A percentile compares a stretch with the other conserved stretches of the same genome.
Conservation (phyloP, 1,140 invertebrate species). For the Euglossa dilemma region DNA sequence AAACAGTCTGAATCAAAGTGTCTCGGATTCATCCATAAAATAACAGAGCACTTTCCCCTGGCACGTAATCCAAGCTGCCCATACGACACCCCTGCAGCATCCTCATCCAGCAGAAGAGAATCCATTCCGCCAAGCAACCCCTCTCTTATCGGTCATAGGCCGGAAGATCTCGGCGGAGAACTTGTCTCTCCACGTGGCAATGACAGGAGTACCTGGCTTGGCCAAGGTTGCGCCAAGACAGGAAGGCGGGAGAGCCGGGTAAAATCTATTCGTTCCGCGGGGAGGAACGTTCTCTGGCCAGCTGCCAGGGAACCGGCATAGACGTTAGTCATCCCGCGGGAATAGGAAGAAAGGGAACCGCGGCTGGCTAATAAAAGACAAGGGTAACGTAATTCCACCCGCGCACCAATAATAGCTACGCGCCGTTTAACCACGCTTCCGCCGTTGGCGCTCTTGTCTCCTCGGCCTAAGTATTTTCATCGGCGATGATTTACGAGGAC, state of each 20-base stretch:
- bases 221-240: constrained; percentile 65
- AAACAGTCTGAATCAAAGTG: too few species aligned
- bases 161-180: background rate
- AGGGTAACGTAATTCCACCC: constrained; percentile 74
- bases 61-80: too few species aligned
- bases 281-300: constrained; percentile 63
- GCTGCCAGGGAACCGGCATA: constrained; percentile 62
- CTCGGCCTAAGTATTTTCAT: constrained; percentile 58
- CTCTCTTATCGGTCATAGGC: constrained; percentile 17
- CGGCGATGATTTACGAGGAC: constrained; percentile 42
- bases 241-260: background rate
- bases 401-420: constrained; percentile 69
- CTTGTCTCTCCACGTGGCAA: constrained; percentile 60
- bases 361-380: constrained; percentile 72
- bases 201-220: constrained; percentile 66
- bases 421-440: constrained; percentile 69
- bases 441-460: constrained; percentile 57
- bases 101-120: background rate
- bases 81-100: too few species aligned
- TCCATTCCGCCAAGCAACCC: background rate
- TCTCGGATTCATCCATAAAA: too few species aligned
- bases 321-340: constrained; percentile 69
- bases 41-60: too few species aligned
- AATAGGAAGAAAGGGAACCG: constrained; percentile 59
- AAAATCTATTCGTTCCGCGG: constrained; percentile 55